Base-by-base conservation (phyloP, 1,140 invertebrate species). In the Rhopalosiphum maidis region DNA sequence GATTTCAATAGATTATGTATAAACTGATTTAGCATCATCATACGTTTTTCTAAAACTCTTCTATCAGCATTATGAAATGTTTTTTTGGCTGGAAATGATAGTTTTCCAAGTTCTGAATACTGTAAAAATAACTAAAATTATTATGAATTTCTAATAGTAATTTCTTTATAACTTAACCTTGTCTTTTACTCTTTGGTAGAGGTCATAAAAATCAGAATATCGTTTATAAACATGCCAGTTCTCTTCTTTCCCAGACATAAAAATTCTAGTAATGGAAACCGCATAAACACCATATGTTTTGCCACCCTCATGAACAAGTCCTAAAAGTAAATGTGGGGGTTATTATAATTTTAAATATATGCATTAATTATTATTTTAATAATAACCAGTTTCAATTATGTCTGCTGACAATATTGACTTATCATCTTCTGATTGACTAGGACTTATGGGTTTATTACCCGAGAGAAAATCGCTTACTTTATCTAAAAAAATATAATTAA, bases 41-140 rank as follows among this genome's bases (percentile, higher is more conserved):
- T 98, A 54, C 98, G 96, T 94, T 97, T 97, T 95, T 99, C 98
- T 83, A 99, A 95, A 83, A 99, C 98, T 18, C 97, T 96, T 87
- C 98, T 95, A 93, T 98, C 98, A 95, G 98, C 98, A 95, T 99
- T 99, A 94, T 99, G 98, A 95, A 99, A 98, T 35, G 98, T 97
- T 94, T 98, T 99, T 95, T 99, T 99, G 0, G 97, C 98, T 25
- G 98, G 98, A 95, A 99, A 98, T 43, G 97, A 96, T 43, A 99
- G 95, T 94, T 97, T 97, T 9, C 96, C 96, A 7, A 99, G 95
- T 95, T 98, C 97, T 90, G 97, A 97, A 96, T 97, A 99, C 96
- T 98, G 95, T 93, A 96, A 96, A 54, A 93, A 94, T 94, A 94
- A 93, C 85, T 37, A 94, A 95, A 90, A 37, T 83, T 23, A 82